These are phyloP conservation scores for Beroe forskalii DNA, from an alignment of 37 sponge, comb jelly and placozoan genomes.

Conservation along the genomic window DNA sequence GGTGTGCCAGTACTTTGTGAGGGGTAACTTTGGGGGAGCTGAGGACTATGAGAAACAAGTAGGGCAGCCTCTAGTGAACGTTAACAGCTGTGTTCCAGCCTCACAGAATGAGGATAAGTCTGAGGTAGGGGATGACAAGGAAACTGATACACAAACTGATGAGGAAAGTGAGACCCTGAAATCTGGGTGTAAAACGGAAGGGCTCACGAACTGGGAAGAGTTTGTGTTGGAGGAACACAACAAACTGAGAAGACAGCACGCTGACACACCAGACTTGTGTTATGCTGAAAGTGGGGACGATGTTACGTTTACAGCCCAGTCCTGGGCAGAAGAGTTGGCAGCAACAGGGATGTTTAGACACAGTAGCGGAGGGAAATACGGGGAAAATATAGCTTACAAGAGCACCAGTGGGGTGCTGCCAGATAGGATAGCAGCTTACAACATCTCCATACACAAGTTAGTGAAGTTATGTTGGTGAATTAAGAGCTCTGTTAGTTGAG, in stretches of 20 bases:
- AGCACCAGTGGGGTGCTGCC: not conserved
- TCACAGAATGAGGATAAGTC: too few relatives aligned
- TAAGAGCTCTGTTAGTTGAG: too few relatives aligned
- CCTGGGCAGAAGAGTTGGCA: slow-evolving; percentile 3
- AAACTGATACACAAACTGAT: too few relatives aligned
- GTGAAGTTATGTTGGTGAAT: too few relatives aligned
- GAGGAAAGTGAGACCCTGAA: too few relatives aligned
- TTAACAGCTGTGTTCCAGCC: too few relatives aligned
- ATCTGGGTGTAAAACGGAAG: not conserved
- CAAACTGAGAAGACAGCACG: not conserved
- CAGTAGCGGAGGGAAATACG: not conserved
- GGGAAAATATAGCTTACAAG: slow-evolving; percentile 17
- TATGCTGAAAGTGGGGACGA: slow-evolving; percentile 34
- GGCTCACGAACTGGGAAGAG: not conserved
- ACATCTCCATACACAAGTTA: too few relatives aligned
- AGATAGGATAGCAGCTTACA: not conserved
- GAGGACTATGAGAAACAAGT: not conserved
- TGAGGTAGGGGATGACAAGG: too few relatives aligned
- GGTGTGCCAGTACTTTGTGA: not conserved
- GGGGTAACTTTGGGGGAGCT: slow-evolving; percentile 3
- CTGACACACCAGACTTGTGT: not conserved
- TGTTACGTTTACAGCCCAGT: not conserved
- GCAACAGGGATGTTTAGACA: not conserved
- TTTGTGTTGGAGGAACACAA: not conserved
- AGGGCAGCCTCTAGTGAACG: too few relatives aligned